phyloP scores from a whole-genome alignment of 92 coral and sea anemone species.

The Palythoa grandiflora region DNA sequence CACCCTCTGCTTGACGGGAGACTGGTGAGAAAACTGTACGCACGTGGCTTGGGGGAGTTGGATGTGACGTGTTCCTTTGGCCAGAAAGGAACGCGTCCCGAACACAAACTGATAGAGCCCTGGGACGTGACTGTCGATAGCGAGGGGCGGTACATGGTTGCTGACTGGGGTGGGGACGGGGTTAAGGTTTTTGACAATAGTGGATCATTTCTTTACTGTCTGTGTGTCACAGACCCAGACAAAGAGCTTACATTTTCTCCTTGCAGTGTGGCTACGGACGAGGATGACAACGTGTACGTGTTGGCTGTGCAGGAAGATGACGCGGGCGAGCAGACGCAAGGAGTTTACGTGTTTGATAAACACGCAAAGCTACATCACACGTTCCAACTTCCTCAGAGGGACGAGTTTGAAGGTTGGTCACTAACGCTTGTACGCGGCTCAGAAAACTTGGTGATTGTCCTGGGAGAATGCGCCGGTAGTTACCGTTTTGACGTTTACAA shows the following conservation, averaged over 20 bases:
- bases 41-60: conserved; percentile 15
- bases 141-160: conserved; percentile 55
- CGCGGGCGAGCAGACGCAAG: conserved; percentile 5
- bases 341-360: conserved; percentile 33
- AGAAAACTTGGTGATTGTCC: conserved; percentile 36
- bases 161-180: conserved; percentile 45
- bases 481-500: conserved; percentile 52
- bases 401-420: conserved; percentile 24
- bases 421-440: conserved; percentile 38
- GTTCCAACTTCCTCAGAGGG: conserved; percentile 24
- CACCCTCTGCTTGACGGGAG: conserved; percentile 37
- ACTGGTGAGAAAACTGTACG: conserved; percentile 8
- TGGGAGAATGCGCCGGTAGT: neutral
- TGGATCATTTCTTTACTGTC: conserved; percentile 51
- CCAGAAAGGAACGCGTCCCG: conserved; percentile 27
- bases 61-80: conserved; percentile 56
- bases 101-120: conserved; percentile 45
- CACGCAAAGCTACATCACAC: conserved; percentile 49
- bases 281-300: conserved; percentile 44
- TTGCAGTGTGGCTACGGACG: conserved; percentile 51
- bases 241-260: conserved; percentile 9
- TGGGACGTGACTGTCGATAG: conserved; percentile 51
- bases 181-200: conserved; percentile 55
- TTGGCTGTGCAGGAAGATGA: conserved; percentile 6
- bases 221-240: conserved; percentile 16